Conservation (phyloP, 2,113 vertebrate species). For the Macaca fascicularis region DNA sequence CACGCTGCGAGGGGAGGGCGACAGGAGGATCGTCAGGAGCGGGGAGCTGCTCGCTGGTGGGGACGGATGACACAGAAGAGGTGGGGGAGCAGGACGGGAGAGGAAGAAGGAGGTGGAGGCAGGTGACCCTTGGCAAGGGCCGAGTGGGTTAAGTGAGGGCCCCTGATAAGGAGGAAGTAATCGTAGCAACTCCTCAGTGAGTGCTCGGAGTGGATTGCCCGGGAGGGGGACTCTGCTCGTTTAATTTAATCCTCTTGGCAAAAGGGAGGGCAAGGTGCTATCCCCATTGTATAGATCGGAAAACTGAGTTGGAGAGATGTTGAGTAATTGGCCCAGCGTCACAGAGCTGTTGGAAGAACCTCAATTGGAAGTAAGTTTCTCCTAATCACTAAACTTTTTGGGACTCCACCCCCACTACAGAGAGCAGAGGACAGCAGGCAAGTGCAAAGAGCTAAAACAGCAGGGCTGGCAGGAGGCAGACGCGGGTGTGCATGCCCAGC, state of each 20-base stretch:
- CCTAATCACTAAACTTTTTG: fast-evolving
- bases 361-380: neutral
- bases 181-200: fast-evolving
- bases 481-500: fast-evolving
- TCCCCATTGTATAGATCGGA: neutral
- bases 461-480: fast-evolving
- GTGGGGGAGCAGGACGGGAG: neutral
- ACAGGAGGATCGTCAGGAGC: neutral
- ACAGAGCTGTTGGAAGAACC: neutral
- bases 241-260: fast-evolving
- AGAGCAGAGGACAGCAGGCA: neutral
- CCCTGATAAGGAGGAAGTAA: fast-evolving
- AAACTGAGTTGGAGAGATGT: neutral
- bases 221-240: fast-evolving
- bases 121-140: neutral
- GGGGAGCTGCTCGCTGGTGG: neutral
- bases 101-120: neutral
- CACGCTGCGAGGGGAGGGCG: constrained; percentile 31
- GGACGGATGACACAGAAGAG: neutral
- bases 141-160: too few species aligned
- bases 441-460: fast-evolving
- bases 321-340: neutral
- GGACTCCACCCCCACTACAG: fast-evolving
- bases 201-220: neutral
- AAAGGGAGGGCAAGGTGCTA: neutral